These are phyloP conservation scores for Melipona bicolor DNA, from an alignment of 2,888 invertebrate genomes.

Conservation along the genomic window DNA sequence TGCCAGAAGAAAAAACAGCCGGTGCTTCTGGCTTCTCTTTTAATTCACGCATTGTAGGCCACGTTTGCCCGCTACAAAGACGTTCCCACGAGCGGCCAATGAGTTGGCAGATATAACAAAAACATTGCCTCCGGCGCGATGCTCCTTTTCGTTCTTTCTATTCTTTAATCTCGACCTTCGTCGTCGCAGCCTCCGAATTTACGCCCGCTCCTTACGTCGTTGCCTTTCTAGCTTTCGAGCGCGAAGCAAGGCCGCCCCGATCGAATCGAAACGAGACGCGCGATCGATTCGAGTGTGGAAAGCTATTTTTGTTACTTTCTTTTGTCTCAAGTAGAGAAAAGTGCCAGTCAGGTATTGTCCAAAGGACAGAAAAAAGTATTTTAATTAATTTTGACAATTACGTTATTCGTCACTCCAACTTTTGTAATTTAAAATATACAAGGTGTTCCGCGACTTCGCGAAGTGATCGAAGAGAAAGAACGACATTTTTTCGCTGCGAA, in stretches of 20 bases:
- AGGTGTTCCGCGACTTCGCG: too few species aligned
- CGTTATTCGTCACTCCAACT: neutral
- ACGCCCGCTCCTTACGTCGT: constrained; percentile 13
- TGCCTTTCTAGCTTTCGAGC: constrained; percentile 31
- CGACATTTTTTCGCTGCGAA: too few species aligned
- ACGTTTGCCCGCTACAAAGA: constrained; percentile 76
- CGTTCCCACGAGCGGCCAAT: constrained; percentile 79
- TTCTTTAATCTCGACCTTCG: constrained; percentile 52
- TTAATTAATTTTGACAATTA: neutral
- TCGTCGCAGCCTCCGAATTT: constrained; percentile 58
- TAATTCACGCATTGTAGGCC: constrained; percentile 75
- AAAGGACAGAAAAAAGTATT: too few species aligned
- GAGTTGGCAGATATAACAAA: constrained; percentile 81
- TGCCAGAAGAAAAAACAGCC: constrained; percentile 76
- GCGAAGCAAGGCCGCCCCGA: neutral
- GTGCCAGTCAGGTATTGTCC: too few species aligned
- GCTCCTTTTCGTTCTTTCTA: constrained; percentile 54
- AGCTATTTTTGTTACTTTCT: neutral
- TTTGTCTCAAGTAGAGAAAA: too few species aligned
- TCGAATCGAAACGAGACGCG: neutral
- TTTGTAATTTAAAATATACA: too few species aligned
- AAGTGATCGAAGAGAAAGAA: too few species aligned
- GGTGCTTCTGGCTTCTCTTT: constrained; percentile 69
- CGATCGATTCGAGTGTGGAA: neutral
- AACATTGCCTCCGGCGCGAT: constrained; percentile 73